Base-by-base conservation (phyloP, 2,797 vertebrate genomes). In the Chanos chanos region DNA sequence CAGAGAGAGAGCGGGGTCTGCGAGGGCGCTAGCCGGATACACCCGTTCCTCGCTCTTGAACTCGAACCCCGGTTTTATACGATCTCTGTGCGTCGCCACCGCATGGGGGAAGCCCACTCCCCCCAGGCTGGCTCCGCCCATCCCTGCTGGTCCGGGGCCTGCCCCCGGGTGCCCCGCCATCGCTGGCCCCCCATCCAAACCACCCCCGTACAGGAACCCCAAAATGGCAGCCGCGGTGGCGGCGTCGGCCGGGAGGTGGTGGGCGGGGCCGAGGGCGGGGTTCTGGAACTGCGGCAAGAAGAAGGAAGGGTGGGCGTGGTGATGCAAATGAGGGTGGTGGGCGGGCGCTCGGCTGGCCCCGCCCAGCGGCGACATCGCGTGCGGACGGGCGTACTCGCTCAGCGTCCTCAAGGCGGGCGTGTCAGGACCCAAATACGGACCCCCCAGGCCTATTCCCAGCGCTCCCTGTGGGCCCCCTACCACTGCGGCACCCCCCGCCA, bases 361-460 rank as follows among this genome's bases (percentile, higher is more conserved):
- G 28, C 94, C 92, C 30, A 94, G 90, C 1, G 96, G 96, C 72
- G 96, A 99, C 92, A 99, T 97, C 53, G 94, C 94, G 2, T 99
- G 96, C 27, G 96, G 96, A 45, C 95, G 91, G 5, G 95, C 96
- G 0, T 99, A 99, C 80, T 99, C 95, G 9, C 97, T 99, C 52
- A 99, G 89, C 7, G 96, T 98, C 82, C 96, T 94, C 68, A 98
- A 83, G 2, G 96, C 95, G 0, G 96, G 97, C 4, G 96, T 99
- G 81, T 99, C 97, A 0, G 97, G 95, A 39, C 96, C 97, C 74
- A 99, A 83, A 76, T 98, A 99, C 0, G 97, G 95, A 15, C 93
- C 94, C 41, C 96, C 94, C 19, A 96, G 89, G 1, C 95, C 94
- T 37, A 98, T 94, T 24, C 87, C 87, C 50, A 89, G 64, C 25